A percentile compares a stretch with the other conserved stretches of the same genome.
phyloP scores from a whole-genome alignment of 2,797 vertebrate species.

The Rhinophrynus dorsalis region DNA sequence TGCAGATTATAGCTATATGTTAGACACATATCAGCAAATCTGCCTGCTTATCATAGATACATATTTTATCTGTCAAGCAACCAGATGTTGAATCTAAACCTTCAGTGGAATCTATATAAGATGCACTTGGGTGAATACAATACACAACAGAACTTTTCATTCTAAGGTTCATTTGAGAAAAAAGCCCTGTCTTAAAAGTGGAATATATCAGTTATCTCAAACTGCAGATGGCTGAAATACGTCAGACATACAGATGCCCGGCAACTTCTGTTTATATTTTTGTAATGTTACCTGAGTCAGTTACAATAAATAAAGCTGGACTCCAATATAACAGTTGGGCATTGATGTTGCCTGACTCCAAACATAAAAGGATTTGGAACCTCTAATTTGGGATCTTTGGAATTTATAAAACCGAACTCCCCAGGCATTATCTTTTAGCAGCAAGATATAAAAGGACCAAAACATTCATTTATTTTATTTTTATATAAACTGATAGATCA shows the following conservation, averaged over 20 bases:
- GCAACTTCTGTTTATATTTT: slow-evolving; percentile 45
- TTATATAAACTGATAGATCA: neutral
- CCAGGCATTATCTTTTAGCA: neutral
- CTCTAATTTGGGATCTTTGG: neutral
- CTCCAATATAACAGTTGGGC: slow-evolving; percentile 8
- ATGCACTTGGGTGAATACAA: slow-evolving; percentile 9
- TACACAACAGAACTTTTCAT: neutral
- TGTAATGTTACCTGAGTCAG: slow-evolving; percentile 21
- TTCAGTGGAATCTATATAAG: slow-evolving; percentile 8
- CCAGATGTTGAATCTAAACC: slow-evolving; percentile 17
- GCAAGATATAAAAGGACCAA: neutral
- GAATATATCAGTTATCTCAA: slow-evolving; percentile 41
- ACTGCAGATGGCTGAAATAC: slow-evolving; percentile 38
- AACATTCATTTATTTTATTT: neutral
- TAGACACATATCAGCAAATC: slow-evolving; percentile 16
- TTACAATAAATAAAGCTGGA: slow-evolving; percentile 22
- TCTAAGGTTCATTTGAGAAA: slow-evolving; percentile 38
- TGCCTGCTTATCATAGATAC: slow-evolving; percentile 9
- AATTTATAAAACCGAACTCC: neutral
- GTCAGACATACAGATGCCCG: slow-evolving; percentile 43
- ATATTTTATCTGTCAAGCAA: slow-evolving; percentile 24
- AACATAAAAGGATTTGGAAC: neutral
- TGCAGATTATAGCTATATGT: neutral
- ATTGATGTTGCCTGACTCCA: neutral
- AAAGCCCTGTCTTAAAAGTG: slow-evolving; percentile 28